Base-by-base conservation (phyloP, 2,888 invertebrate species). In the Volucella inanis region DNA sequence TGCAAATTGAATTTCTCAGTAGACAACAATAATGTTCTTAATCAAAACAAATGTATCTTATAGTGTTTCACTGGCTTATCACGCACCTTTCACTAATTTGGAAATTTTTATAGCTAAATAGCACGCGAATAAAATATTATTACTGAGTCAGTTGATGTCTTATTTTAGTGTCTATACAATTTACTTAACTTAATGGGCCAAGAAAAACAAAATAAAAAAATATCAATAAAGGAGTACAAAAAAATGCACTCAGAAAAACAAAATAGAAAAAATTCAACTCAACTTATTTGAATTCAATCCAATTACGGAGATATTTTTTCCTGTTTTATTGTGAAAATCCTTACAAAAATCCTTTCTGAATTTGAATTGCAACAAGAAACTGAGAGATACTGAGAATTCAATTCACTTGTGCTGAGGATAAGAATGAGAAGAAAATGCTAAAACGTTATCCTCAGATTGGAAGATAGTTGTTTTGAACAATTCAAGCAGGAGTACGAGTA, bases 41-140 rank as follows among this genome's bases (percentile, higher is more conserved):
- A 83, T 83, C 74, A 78, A 78, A 74, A 83, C 57, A 78, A 83
- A 78, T 78, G 83, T 77, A 70, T 78, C 68, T 83, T 64, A 68
- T 74, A 74, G 72, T 83, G 72, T 77, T 83, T 52, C 52, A 39
- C 71, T 55, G 68, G 68, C 79, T 74, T 59, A 78, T 78, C 83
- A 78, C 78, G 78, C 55, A 78, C 64, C 68, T 78, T 49, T 59
- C 12, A 18, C 38, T 15, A 71, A 67, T 72, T 31, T 47, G 31
- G 15, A 67, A n/a, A 2, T 62, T 70, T 72, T 83, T 64, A 83
- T 83, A 52, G 57, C 8, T 52, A 47, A 83, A 68, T 52, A 52
- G 64, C 83, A 83, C 83, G 83, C 83, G 74, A 83, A 83, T 62
- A 22, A 83, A 64, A 57, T 78, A 78, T 74, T 83, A 83, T 61